Evolutionary conservation across 2,113 vertebrate species (phyloP).

Genomic region (Scartelaos histophorus): DNA sequence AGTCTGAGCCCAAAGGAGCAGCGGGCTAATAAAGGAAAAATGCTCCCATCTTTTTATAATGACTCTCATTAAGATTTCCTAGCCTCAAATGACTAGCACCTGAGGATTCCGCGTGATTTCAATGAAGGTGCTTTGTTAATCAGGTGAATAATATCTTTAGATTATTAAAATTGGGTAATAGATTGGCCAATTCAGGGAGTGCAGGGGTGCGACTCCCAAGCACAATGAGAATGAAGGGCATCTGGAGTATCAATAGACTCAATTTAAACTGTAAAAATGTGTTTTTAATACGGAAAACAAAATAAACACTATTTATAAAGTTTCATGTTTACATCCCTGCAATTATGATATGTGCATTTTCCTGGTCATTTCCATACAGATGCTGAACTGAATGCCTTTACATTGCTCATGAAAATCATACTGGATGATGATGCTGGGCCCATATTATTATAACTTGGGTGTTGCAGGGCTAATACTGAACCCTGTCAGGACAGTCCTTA

Average conservation of each 20-base stretch:
- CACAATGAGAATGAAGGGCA: neutral
- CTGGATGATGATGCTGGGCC: too few relatives aligned
- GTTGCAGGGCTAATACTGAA: too few relatives aligned
- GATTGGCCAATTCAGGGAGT: neutral
- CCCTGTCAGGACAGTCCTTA: too few relatives aligned
- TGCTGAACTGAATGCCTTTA: too few relatives aligned
- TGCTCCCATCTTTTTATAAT: conserved; percentile 34
- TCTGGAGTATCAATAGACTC: neutral
- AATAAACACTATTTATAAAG: too few relatives aligned
- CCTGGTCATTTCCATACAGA: too few relatives aligned
- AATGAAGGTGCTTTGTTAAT: neutral
- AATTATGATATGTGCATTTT: too few relatives aligned
- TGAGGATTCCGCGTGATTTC: neutral
- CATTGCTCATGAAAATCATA: too few relatives aligned
- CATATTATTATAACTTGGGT: too few relatives aligned
- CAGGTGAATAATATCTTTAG: neutral
- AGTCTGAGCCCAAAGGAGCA: conserved; percentile 61
- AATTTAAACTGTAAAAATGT: too few relatives aligned
- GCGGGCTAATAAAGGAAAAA: conserved; percentile 69
- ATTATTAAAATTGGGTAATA: neutral
- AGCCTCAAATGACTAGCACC: neutral
- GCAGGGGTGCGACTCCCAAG: neutral
- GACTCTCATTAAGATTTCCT: conserved; percentile 9
- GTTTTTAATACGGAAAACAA: too few relatives aligned
- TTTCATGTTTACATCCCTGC: too few relatives aligned